Conservation (phyloP, 2,888 invertebrate species). For the Dolomedes plantarius region DNA sequence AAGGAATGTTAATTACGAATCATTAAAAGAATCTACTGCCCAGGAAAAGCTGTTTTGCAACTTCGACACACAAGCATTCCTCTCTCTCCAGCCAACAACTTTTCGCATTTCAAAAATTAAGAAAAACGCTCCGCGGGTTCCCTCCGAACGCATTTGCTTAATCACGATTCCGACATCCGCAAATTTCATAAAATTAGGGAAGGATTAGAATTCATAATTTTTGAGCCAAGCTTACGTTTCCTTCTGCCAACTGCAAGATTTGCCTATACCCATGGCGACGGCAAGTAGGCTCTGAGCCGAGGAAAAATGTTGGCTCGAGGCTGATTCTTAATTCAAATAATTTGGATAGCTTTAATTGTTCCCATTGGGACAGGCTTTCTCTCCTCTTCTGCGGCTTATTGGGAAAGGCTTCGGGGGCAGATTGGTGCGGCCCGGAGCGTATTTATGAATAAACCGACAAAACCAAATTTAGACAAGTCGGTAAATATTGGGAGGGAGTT, state of each 20-base stretch:
- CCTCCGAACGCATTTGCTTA: not conserved
- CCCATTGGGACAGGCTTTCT: slow-evolving; percentile 33
- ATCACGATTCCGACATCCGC: not conserved
- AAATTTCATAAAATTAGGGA: not conserved
- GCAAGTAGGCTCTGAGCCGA: not conserved
- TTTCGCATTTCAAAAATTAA: not conserved
- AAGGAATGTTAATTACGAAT: not conserved
- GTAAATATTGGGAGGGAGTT: not conserved
- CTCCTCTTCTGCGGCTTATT: not conserved
- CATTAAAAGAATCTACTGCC: not conserved
- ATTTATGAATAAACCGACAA: not conserved
- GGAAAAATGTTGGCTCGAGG: slow-evolving; percentile 11
- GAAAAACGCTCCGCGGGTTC: not conserved
- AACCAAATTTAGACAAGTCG: not conserved
- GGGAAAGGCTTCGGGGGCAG: not conserved
- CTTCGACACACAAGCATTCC: not conserved
- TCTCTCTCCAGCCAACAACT: not conserved
- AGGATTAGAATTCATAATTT: slow-evolving; percentile 14
- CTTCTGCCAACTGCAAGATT: not conserved
- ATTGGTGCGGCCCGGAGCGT: not conserved
- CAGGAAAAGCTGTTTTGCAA: no score
- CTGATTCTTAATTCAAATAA: slow-evolving; percentile 42
- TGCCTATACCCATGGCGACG: not conserved
- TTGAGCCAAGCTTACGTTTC: not conserved
- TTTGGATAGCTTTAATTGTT: slow-evolving; percentile 61